Base-by-base conservation (phyloP, 2,797 vertebrate species). In the Smutsia temminckii region DNA sequence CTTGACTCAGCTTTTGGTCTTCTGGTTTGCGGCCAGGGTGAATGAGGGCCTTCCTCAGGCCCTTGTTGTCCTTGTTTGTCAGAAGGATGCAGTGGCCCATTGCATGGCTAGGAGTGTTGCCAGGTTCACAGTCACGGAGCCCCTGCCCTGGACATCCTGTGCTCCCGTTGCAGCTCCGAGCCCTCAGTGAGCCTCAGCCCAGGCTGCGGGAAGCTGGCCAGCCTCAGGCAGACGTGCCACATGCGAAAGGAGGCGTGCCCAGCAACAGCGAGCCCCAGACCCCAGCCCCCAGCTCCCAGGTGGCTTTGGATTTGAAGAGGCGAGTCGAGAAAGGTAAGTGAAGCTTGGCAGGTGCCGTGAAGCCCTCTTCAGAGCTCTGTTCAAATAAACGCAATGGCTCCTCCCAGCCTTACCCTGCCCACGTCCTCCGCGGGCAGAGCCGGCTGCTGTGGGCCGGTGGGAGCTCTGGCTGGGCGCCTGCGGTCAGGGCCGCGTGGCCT, bases 261-360 rank as follows among this genome's bases (percentile, higher is more conserved):
- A 16, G 55, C 27, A 32, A 51, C 8, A 10, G 61, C 12, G 93
- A 91, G 55, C 63, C 71, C 64, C 94, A 85, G 93, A 95, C 90
- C 5, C 90, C 93, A 74, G 66, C 13, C 71, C 90, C 97, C 66
- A 89, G 57, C 46, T 66, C 90, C 11, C 69, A 95, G 92, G 93
- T 18, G 18, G 69, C 0, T 80, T 25, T 81, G 78, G 88, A 93
- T 46, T n/a, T 91, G 72, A 98, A 98, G 34, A 20, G 12, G 20
- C 69, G 34, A 29, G 77, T 81, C 63, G 32, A 86, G 89, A 95
- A 97, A 95, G 97, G 98, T 98, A 91, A 97, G 96, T 13, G 42
- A 57, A 27, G 46, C 79, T 40, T 46, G 57, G 14, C 3, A 27
- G 13, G 46, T 40, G 71, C 18, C 9, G 21, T 18, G 49, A 37